Evolutionary conservation across 2,113 vertebrate species (phyloP).

Genomic region (Collichthys lucidus): DNA sequence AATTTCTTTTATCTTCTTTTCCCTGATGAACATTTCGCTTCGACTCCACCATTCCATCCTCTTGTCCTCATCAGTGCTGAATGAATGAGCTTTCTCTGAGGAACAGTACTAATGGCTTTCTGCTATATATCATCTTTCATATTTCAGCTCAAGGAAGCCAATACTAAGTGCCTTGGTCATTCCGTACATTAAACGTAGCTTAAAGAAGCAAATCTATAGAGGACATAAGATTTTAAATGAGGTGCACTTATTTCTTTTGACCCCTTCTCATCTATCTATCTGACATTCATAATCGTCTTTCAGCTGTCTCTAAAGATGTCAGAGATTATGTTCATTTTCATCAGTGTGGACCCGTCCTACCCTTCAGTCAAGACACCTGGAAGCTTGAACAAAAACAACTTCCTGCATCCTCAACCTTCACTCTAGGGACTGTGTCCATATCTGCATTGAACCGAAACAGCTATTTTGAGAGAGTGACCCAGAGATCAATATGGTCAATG

Average conservation of each 20-base stretch:
- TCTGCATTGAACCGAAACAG: slow-evolving; percentile 50
- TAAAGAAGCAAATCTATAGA: slow-evolving; percentile 21
- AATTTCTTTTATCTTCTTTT: slow-evolving; percentile 28
- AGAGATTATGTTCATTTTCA: not conserved
- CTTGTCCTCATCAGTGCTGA: slow-evolving; percentile 46
- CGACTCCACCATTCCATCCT: slow-evolving; percentile 11
- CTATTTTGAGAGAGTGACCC: slow-evolving; percentile 54
- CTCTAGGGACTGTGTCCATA: slow-evolving; percentile 17
- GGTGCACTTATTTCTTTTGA: not conserved
- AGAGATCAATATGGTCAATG: slow-evolving; percentile 68
- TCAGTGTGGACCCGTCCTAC: not conserved
- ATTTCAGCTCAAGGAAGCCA: slow-evolving; percentile 36
- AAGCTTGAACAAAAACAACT: slow-evolving; percentile 15
- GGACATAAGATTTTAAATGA: not conserved
- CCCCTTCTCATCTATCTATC: not conserved
- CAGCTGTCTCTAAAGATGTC: not conserved
- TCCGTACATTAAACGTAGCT: slow-evolving; percentile 22
- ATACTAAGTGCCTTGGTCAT: slow-evolving; percentile 23
- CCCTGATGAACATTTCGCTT: slow-evolving; percentile 23
- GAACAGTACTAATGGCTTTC: slow-evolving; percentile 53
- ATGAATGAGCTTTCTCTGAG: slow-evolving; percentile 46
- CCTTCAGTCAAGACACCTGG: slow-evolving; percentile 6
- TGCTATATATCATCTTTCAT: slow-evolving; percentile 53
- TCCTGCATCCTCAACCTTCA: slow-evolving; percentile 4
- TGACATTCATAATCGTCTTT: not conserved